Base-by-base conservation (phyloP, 1,140 invertebrate genomes). In the Himalopsyche phryganea region DNA sequence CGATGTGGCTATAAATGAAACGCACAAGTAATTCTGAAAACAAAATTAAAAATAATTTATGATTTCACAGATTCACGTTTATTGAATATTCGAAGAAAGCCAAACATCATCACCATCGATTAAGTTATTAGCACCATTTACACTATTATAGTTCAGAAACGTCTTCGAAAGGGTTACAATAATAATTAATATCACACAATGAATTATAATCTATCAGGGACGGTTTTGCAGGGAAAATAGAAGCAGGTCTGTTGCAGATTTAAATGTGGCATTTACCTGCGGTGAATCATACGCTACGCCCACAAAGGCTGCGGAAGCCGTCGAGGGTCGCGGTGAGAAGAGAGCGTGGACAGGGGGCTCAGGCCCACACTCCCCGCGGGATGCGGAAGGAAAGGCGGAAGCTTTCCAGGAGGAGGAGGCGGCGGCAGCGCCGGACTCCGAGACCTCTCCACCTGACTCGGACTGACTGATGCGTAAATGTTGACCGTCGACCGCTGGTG, bases 231-330 rank as follows among this genome's bases (percentile, higher is more conserved):
- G 40, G 60, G 60, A 48, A 18, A 50, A 58, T 50, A 49, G 38
- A 62, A 62, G 60, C 60, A 50, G 55, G 44, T 58, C 46, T 56
- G 44, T 49, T 55, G 42, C 52, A 42, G 55, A 55, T 49, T 47
- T 35, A 58, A 60, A 60, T 63, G 66, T 58, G 58, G 23, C 23
- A 61, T 62, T 76, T 78, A 80, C 77, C 77, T 80, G 76, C 75
- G 78, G 75, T 77, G 75, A 67, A 80, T 74, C 73, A 80, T 80
- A 71, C 78, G 78, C 76, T 78, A 78, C 71, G 76, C 76, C 76
- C 76, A 78, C 85, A 93, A 73, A 85, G 91, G 71, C 81, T 92
- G 66, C 89, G 92, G 96, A 96, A 78, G 94, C 91, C 18, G 91
- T 90, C 10, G 80, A 88, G 45, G 95, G 96, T 70, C 89, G 91